These are phyloP conservation scores for Horisme vitalbata DNA, from an alignment of 2,888 invertebrate species.

Conservation along the genomic window DNA sequence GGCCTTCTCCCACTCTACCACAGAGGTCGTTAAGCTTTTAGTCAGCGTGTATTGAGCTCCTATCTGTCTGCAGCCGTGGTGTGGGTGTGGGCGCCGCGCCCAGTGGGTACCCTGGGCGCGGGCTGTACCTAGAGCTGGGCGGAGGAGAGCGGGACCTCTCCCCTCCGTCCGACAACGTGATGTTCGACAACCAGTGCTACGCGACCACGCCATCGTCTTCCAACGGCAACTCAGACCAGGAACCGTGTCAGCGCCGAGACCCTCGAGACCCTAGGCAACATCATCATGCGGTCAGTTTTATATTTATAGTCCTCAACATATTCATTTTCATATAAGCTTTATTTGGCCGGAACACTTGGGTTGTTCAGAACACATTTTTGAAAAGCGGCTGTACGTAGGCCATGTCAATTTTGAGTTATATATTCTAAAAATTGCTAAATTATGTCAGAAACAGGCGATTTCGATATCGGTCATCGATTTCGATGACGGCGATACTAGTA, in stretches of 20 bases:
- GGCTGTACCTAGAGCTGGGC: slow-evolving; percentile 89
- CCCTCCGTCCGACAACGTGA: slow-evolving; percentile 95
- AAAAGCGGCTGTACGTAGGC: too few species aligned
- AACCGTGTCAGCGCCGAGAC: slow-evolving; percentile 85
- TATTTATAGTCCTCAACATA: too few species aligned
- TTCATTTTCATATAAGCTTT: too few species aligned
- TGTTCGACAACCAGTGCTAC: slow-evolving; percentile 97
- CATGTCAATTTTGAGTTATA: too few species aligned
- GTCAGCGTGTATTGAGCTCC: not conserved
- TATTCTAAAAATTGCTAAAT: too few species aligned
- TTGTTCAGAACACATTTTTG: too few species aligned
- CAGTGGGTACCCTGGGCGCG: slow-evolving; percentile 86
- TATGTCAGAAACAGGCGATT: too few species aligned
- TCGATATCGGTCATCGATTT: too few species aligned
- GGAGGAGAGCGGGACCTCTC: slow-evolving; percentile 87
- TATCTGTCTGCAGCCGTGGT: slow-evolving; percentile 53
- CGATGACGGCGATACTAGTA: too few species aligned
- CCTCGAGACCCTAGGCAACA: slow-evolving; percentile 84
- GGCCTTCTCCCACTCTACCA: not conserved
- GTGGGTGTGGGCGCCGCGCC: slow-evolving; percentile 75
- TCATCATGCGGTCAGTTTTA: slow-evolving; percentile 82
- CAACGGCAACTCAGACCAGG: slow-evolving; percentile 95
- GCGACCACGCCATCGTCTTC: slow-evolving; percentile 97
- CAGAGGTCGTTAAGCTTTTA: not conserved
- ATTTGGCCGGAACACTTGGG: too few species aligned